Evolutionary conservation across 2,113 vertebrate species (phyloP).

Genomic region (Nannospalax galili): DNA sequence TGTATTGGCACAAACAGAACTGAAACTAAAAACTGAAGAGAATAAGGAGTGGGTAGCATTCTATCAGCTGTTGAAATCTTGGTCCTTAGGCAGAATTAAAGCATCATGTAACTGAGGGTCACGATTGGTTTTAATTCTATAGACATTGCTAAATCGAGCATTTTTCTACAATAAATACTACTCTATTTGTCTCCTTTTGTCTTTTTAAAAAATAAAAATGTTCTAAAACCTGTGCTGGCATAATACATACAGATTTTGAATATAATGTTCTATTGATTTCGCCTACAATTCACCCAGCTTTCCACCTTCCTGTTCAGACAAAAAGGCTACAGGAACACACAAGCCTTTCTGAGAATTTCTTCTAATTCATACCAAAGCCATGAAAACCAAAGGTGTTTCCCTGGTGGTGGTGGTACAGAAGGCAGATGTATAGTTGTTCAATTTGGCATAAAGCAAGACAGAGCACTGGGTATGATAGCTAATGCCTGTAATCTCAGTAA

Average conservation of each 20-base stretch:
- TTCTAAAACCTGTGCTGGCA: not conserved
- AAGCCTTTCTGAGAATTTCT: not conserved
- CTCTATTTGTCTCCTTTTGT: not conserved
- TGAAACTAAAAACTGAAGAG: constrained; percentile 77
- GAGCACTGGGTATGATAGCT: not conserved
- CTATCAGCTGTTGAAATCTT: constrained; percentile 82
- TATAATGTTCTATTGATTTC: not conserved
- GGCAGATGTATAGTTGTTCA: not conserved
- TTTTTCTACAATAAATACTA: not conserved
- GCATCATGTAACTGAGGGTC: constrained; percentile 82
- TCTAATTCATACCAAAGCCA: not conserved
- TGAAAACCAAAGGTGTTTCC: not conserved
- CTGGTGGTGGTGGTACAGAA: not conserved
- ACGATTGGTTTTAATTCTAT: constrained; percentile 82
- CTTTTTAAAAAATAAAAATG: not conserved
- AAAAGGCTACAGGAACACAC: not conserved
- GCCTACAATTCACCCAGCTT: not conserved
- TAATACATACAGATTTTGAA: not conserved
- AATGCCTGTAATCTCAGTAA: not conserved
- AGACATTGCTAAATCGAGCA: constrained; percentile 77
- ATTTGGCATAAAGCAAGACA: not conserved
- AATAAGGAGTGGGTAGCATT: not conserved
- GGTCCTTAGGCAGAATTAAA: constrained; percentile 84
- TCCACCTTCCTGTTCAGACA: not conserved
- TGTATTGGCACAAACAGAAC: constrained; percentile 68